Percentiles rank a stretch among this genome's conserved stretches.
Evolutionary conservation across 2,113 vertebrate genomes (phyloP).

Genomic region (Saimiri boliviensis): DNA sequence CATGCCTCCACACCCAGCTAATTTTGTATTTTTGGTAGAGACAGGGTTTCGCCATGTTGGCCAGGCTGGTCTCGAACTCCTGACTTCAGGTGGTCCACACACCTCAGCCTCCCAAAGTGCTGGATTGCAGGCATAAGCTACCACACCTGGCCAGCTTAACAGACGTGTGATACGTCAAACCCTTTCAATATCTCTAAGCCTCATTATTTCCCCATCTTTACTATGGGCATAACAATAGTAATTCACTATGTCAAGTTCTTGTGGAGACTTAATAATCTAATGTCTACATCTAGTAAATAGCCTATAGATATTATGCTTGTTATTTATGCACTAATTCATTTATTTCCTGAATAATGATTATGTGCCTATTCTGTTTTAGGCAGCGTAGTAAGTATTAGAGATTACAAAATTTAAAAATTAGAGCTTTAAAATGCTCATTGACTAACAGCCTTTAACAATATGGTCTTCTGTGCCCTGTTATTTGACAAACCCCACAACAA

Average conservation of each 20-base stretch:
- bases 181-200: not conserved
- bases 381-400: not conserved
- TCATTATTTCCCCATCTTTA: not conserved
- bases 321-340: not conserved
- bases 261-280: not conserved
- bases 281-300: not conserved
- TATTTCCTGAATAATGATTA: not conserved
- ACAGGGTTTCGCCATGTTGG: no score
- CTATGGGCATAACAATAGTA: not conserved
- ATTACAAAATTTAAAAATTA: not conserved
- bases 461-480: not conserved
- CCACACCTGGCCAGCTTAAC: not conserved
- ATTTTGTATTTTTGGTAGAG: no score
- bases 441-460: not conserved
- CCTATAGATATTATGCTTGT: not conserved
- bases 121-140: no score
- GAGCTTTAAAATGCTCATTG: not conserved
- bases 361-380: not conserved
- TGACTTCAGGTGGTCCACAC: no score
- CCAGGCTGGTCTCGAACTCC: no score
- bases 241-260: not conserved
- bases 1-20: no score
- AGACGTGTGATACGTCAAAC: not conserved
- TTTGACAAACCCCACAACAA: not conserved
- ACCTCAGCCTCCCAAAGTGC: no score